phyloP scores from a whole-genome alignment of 1,140 invertebrate genomes.

The Papilio polytes region DNA sequence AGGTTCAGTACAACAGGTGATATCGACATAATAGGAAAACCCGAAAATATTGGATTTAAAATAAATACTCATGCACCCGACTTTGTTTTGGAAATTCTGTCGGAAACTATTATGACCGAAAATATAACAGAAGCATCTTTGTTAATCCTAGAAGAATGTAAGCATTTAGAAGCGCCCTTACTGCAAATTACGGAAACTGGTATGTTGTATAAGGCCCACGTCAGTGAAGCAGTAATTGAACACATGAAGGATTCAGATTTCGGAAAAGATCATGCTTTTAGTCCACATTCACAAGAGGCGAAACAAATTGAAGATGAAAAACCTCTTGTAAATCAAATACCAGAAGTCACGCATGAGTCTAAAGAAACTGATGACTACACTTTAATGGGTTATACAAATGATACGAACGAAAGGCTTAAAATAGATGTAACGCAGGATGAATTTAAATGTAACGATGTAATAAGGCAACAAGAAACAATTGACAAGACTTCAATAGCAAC shows the following conservation, averaged over 20 bases:
- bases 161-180: background rate
- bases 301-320: background rate
- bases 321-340: background rate
- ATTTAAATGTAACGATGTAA: background rate
- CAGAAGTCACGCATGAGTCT: background rate
- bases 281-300: background rate
- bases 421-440: background rate
- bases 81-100: slow-evolving; percentile 22
- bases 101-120: slow-evolving; percentile 22
- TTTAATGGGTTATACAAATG: background rate
- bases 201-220: slow-evolving; percentile 14
- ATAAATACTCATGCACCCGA: slow-evolving; percentile 3
- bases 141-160: slow-evolving; percentile 16
- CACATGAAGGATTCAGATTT: background rate
- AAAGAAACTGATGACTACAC: background rate
- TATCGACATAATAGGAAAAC: background rate
- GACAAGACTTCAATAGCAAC: background rate
- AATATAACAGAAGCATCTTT: slow-evolving; percentile 6
- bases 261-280: background rate
- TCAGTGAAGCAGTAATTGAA: slow-evolving; percentile 2
- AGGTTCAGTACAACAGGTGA: background rate
- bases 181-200: slow-evolving; percentile 2
- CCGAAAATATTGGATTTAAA: background rate
- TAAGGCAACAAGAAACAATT: background rate
- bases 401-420: background rate